These are phyloP conservation scores for Burhinus oedicnemus DNA, from an alignment of 2,113 vertebrate genomes.

Conservation along the genomic window DNA sequence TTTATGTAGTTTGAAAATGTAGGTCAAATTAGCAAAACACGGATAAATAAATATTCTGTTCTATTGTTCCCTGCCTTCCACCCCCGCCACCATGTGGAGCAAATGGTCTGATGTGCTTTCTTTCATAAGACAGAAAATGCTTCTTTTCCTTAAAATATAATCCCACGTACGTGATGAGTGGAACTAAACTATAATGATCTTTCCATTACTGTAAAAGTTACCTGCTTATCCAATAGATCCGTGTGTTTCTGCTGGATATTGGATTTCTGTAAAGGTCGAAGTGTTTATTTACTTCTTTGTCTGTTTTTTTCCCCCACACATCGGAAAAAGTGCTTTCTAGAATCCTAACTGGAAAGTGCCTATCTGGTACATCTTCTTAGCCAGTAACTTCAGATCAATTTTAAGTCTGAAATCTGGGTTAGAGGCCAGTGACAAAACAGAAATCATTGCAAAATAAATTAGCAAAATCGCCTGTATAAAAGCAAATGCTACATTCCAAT, in stretches of 20 bases:
- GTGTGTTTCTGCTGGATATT: background rate
- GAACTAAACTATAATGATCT: background rate
- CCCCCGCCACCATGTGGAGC: background rate
- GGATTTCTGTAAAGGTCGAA: background rate
- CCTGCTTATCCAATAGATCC: background rate
- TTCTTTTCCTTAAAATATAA: background rate
- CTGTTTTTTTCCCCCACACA: background rate
- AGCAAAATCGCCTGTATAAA: background rate
- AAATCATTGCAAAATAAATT: conserved; percentile 23
- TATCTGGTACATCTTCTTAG: background rate
- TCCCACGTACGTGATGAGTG: background rate
- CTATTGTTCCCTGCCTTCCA: background rate
- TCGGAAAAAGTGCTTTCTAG: background rate
- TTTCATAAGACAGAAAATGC: background rate
- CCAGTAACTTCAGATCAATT: background rate
- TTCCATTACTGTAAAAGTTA: background rate
- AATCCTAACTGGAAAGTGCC: background rate
- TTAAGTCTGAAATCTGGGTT: background rate
- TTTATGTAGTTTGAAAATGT: conserved; percentile 21
- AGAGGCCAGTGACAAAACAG: background rate
- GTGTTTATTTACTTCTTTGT: background rate
- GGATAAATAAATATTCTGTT: conserved; percentile 25
- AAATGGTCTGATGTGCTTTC: background rate
- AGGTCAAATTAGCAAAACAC: conserved; percentile 20
- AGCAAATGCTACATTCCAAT: conserved; percentile 16